Evolutionary conservation across 2,888 invertebrate genomes (phyloP), one percentile per base, ranked within the genome.

Genomic region (Microctonus aethiopoides): DNA sequence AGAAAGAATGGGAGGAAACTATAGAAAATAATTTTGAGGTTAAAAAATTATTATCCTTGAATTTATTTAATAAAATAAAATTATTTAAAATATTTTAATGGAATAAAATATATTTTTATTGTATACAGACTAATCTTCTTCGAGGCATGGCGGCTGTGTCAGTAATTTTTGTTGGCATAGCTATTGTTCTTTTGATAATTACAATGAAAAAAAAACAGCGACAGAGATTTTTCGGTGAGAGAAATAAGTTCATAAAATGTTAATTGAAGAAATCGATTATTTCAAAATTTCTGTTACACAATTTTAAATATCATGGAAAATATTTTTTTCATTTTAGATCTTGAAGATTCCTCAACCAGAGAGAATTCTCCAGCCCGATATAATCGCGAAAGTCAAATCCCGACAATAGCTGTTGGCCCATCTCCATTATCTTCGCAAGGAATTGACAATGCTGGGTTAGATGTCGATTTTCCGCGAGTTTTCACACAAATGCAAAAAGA

Each of bases 401-500:
- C 74, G 20, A 36, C 76, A 51, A 68, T 73, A 5, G 69, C 78
- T 51, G 29, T 65, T 5, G 69, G 74, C 7, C 74, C 63, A 68
- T 61, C 75, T n/a, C 65, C 68, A 71, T 24, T 71, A 0, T 78
- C 76, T 32, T 54, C 77, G 20, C 66, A 88, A 9, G 90, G 90
- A 71, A 88, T 91, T 73, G 90, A 91, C 73, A 91, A 91, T 78
- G 87, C 88, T 75, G 90, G 89, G 36, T 83, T 91, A 75, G 91
- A 91, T 67, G 89, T 90, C 6, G 91, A 91, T 79, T 91, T 91
- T 76, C 90, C 91, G 80, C 89, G 89, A 71, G 90, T 90, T 0
- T 90, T 91, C 80, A 89, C 89, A 79, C 89, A 90, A 79, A 90
- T 91, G 81, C 89, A 90, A 81, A 90, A 89, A 74, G 89, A 89